phyloP scores from a whole-genome alignment of 1,140 invertebrate genomes.

The Drosophila truncata region DNA sequence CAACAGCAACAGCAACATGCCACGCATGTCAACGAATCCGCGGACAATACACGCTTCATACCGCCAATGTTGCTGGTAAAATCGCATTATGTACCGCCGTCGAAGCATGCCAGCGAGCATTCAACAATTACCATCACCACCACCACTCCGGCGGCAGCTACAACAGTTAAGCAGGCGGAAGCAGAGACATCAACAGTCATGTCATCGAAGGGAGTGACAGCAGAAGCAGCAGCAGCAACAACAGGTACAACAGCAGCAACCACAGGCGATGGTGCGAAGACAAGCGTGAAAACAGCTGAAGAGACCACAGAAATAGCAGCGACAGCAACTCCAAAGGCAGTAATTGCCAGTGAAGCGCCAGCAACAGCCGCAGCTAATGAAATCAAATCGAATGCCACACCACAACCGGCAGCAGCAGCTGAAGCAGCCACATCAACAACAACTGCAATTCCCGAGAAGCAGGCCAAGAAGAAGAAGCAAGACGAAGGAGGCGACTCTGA shows the following conservation, averaged over 20 bases:
- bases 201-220: slow-evolving; percentile 21
- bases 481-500: background rate
- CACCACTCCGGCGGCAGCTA: slow-evolving; percentile 10
- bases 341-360: slow-evolving; percentile 12
- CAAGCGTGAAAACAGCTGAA: slow-evolving; percentile 32
- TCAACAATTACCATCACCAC: slow-evolving; percentile 32
- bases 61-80: slow-evolving; percentile 84
- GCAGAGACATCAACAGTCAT: slow-evolving; percentile 36
- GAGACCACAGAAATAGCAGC: slow-evolving; percentile 27
- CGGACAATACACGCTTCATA: slow-evolving; percentile 83
- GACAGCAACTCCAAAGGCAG: slow-evolving; percentile 16
- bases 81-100: slow-evolving; percentile 79
- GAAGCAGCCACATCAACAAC: slow-evolving; percentile 14
- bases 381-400: slow-evolving; percentile 44
- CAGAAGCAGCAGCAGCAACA: slow-evolving; percentile 7
- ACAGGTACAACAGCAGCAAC: background rate
- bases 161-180: slow-evolving; percentile 10
- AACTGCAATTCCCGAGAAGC: slow-evolving; percentile 25
- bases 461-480: slow-evolving; percentile 4
- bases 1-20: slow-evolving; percentile 37
- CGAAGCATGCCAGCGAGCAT: slow-evolving; percentile 52
- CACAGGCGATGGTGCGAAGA: slow-evolving; percentile 12
- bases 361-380: slow-evolving; percentile 47
- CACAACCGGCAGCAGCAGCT: slow-evolving; percentile 25
- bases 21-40: slow-evolving; percentile 71